Base-by-base conservation (phyloP, 2,113 vertebrate species). In the Nothobranchius furzeri region DNA sequence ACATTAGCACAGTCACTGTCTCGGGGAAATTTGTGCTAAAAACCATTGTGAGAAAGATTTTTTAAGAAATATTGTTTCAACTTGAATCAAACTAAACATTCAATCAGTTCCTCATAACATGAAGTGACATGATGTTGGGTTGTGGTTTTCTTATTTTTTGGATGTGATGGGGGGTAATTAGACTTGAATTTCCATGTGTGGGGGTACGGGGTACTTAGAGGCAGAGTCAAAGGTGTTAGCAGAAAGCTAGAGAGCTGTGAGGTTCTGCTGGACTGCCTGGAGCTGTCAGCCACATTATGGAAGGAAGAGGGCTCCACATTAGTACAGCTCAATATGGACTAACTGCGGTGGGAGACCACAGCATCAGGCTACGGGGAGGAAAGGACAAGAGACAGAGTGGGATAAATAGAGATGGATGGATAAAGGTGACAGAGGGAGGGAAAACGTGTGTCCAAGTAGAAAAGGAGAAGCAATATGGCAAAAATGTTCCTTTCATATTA, bases 271-370 rank as follows among this genome's bases (percentile, higher is more conserved):
- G 73, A 83, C 83, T 74, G 73, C 77, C 67, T 68, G 0, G 9
- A 73, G 66, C 82, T 81, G 79, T 85, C 82, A 83, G 67, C 75
- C 77, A 73, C 60, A 68, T 68, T 75, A 86, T 77, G 61, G 84
- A 86, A 70, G 75, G 51, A 60, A 42, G 9, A 79, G 47, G 64
- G 54, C 75, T 78, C 65, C 73, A 75, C 75, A 83, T 75, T 75
- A 73, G 73, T 65, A 69, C 77, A 58, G 73, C 78, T 85, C 84
- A 83, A 81, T 85, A 86, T 58, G 70, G 63, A 85, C 61, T 25
- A 73, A 81, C 30, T 79, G 75, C 58, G 73, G 72, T 58, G 56
- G 70, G 68, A 81, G 77, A 83, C 83, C 77, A 75, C 85, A 83
- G 64, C 46, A 56, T 3, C 50, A 57, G 49, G 50, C 60, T 40